Evolutionary conservation across 2,113 vertebrate species (phyloP), one percentile per base, ranked within the genome.

Genomic region (Vicugna pacos): DNA sequence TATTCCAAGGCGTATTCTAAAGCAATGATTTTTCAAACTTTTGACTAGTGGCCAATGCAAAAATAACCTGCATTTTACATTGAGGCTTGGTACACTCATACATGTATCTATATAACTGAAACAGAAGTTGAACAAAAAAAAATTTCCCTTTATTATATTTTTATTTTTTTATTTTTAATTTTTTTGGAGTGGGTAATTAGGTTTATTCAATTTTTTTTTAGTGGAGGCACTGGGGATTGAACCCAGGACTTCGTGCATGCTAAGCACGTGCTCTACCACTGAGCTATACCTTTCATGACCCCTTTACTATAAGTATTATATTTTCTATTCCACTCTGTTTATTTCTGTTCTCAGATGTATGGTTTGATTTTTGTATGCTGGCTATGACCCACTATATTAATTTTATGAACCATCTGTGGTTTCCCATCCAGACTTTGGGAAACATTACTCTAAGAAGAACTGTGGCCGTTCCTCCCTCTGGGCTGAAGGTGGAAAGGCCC

Each of bases 371-470:
- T 94, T 72, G 6, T 30, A 69, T 65, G 35, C 50, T 46, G 32
- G 6, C 46, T 82, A 79, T 89, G 83, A 69, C 4, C 22, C 10
- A 48, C 15, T 70, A 19, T 62, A 88, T 58, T 96, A 83, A 96
- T n/a, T 96, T 96, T 80, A 95, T 54, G n/a, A 87, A 67, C 46
- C 48, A 94, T 20, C 48, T 11, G 48, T n/a, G 12, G 26, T 76
- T 96, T 76, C 30, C 69, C n/a, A 60, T 26, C 12, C 46, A 83
- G 38, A 89, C 5, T 83, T 82, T 75, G 10, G 91, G 85, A 87
- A 92, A 4, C 15, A 20, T 42, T 79, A 91, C 69, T 93, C 60
- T 85, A 65, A 72, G 28, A 77, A 82, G 56, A 75, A 26, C 60
- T 16, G 77, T 67, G 67, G 8, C 11, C 35, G 20, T 73, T 24